Evolutionary conservation across 2,888 invertebrate species (phyloP).

Genomic region (Meiosimyza decipiens): DNA sequence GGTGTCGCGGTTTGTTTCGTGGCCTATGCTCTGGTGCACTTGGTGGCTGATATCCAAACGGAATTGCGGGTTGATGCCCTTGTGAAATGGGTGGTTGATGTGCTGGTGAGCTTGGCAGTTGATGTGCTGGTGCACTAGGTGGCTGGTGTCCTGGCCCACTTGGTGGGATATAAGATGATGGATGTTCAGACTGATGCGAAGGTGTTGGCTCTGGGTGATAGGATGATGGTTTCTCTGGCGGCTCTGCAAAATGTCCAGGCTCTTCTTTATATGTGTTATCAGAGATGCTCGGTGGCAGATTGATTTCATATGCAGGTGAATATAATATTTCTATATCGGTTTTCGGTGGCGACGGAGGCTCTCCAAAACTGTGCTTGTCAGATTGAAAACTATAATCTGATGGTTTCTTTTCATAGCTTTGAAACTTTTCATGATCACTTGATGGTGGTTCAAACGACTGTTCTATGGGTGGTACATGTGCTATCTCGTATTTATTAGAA

Average conservation of each 20-base stretch:
- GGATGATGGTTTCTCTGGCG: slow-evolving; percentile 16
- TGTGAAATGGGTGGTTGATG: slow-evolving; percentile 23
- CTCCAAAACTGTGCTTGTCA: slow-evolving; percentile 55
- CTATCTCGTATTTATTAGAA: not conserved
- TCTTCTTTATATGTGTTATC: slow-evolving; percentile 34
- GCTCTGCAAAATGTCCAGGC: slow-evolving; percentile 52
- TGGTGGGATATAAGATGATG: not conserved
- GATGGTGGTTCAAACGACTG: slow-evolving; percentile 6
- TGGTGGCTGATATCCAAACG: not conserved
- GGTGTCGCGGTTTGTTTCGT: not conserved
- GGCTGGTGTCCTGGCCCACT: not conserved
- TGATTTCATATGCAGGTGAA: slow-evolving; percentile 59
- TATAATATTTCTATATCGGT: slow-evolving; percentile 56
- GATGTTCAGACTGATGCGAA: slow-evolving; percentile 2
- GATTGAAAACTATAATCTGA: slow-evolving; percentile 51
- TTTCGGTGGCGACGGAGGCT: slow-evolving; percentile 51
- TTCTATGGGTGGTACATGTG: not conserved
- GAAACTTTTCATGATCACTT: slow-evolving; percentile 47
- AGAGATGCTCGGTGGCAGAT: slow-evolving; percentile 46
- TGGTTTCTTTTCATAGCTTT: slow-evolving; percentile 54
- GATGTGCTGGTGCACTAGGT: not conserved
- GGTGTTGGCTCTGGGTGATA: slow-evolving; percentile 25
- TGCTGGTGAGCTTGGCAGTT: slow-evolving; percentile 13
- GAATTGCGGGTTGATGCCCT: not conserved
- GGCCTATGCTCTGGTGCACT: not conserved